These are phyloP conservation scores for Apodemus speciosus DNA, from an alignment of 2,113 vertebrate genomes.

Conservation along the genomic window DNA sequence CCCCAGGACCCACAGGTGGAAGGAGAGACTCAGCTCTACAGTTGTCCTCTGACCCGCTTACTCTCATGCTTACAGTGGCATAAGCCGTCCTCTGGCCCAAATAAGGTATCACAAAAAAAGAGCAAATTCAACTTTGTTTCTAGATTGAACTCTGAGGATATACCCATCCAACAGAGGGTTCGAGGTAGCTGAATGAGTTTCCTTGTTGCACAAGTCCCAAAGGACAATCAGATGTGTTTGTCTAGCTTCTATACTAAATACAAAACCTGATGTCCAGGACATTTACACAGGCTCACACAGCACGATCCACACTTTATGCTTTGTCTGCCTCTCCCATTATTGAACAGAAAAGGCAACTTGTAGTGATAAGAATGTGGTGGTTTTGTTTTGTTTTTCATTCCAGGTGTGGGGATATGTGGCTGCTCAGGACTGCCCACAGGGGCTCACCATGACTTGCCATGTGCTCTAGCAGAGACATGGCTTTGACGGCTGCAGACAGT, in stretches of 20 bases:
- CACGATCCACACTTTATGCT: not conserved
- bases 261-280: not conserved
- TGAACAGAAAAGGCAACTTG: slow-evolving; percentile 6
- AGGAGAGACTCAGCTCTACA: not conserved
- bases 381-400: no score
- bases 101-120: not conserved
- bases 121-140: slow-evolving; percentile 6
- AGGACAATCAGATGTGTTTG: not conserved
- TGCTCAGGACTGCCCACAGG: no score
- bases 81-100: not conserved
- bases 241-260: not conserved
- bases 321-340: not conserved
- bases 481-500: no score
- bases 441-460: no score
- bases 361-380: no score
- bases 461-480: no score
- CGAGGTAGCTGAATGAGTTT: not conserved
- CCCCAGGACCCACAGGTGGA: not conserved
- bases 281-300: not conserved
- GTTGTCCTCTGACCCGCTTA: not conserved
- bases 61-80: no score
- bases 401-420: no score
- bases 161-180: not conserved
- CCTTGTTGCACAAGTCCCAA: not conserved
- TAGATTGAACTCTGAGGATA: not conserved